These are phyloP conservation scores for Nothoprocta perdicaria DNA, from an alignment of 2,113 vertebrate species.

Conservation along the genomic window DNA sequence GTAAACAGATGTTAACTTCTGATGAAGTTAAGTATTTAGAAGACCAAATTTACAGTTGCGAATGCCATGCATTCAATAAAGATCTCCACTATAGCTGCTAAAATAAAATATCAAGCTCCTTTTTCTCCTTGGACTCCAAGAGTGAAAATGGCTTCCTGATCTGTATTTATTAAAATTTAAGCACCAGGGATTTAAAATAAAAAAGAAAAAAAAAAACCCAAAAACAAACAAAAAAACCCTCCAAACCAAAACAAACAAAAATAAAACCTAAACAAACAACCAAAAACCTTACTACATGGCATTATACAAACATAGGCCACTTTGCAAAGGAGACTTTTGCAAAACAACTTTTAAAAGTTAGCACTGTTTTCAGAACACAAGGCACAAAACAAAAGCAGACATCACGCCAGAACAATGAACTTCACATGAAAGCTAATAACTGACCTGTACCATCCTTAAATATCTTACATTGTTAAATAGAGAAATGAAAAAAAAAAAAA, in stretches of 20 bases:
- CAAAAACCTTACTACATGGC: conserved; percentile 57
- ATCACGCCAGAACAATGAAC: conserved; percentile 80
- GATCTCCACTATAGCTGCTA: conserved; percentile 61
- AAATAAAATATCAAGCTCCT: conserved; percentile 58
- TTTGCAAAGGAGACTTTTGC: conserved; percentile 77
- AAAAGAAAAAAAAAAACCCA: conserved; percentile 12
- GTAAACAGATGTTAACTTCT: conserved; percentile 70
- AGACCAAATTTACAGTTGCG: conserved; percentile 71
- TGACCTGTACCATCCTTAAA: conserved; percentile 85
- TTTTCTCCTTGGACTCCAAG: conserved; percentile 73
- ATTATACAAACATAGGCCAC: conserved; percentile 73
- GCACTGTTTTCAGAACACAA: conserved; percentile 87
- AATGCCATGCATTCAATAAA: conserved; percentile 72
- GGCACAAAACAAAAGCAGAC: conserved; percentile 88
- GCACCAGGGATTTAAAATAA: conserved; percentile 70
- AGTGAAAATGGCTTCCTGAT: conserved; percentile 78
- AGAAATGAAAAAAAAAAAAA: conserved; percentile 78
- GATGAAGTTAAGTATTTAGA: conserved; percentile 72
- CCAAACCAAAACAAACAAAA: background rate
- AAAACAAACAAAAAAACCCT: background rate
- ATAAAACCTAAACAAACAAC: background rate
- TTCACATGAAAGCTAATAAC: conserved; percentile 80
- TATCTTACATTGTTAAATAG: conserved; percentile 85
- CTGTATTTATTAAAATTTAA: conserved; percentile 63
- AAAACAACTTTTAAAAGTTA: conserved; percentile 77